phyloP scores from a whole-genome alignment of 2,113 vertebrate genomes.

The Dasyurus viverrinus region DNA sequence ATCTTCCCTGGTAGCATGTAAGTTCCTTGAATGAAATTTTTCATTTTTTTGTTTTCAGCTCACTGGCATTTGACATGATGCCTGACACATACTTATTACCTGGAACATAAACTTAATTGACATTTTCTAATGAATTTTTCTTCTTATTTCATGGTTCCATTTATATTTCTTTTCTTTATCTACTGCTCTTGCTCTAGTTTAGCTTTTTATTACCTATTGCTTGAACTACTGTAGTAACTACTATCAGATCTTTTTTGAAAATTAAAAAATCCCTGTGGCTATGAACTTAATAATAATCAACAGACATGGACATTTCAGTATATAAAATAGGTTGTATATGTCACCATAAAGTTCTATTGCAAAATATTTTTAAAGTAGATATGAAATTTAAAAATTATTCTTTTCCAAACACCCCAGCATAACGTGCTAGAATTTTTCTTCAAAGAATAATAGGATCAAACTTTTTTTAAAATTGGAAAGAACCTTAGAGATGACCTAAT shows the following conservation, averaged over 20 bases:
- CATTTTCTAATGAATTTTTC: neutral
- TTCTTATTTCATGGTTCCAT: too few relatives aligned
- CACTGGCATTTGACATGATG: neutral
- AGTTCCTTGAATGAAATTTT: neutral
- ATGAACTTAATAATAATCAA: neutral
- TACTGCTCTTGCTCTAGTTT: neutral
- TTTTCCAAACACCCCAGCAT: neutral
- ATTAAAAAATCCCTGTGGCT: neutral
- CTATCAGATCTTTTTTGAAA: neutral
- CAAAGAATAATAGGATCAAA: neutral
- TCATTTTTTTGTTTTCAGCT: neutral
- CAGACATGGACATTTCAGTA: neutral
- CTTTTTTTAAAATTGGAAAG: constrained; percentile 25
- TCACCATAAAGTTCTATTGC: neutral
- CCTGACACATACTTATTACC: neutral
- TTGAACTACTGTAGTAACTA: neutral
- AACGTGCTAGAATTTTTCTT: neutral
- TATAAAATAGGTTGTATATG: neutral
- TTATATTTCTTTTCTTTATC: neutral
- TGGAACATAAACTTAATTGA: neutral
- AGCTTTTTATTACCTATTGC: neutral
- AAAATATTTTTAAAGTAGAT: neutral
- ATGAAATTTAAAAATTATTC: neutral
- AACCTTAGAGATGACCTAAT: constrained; percentile 11
- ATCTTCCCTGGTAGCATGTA: neutral